Evolutionary conservation across 1,140 invertebrate species (phyloP).

Genomic region (Drosophila grimshawi): DNA sequence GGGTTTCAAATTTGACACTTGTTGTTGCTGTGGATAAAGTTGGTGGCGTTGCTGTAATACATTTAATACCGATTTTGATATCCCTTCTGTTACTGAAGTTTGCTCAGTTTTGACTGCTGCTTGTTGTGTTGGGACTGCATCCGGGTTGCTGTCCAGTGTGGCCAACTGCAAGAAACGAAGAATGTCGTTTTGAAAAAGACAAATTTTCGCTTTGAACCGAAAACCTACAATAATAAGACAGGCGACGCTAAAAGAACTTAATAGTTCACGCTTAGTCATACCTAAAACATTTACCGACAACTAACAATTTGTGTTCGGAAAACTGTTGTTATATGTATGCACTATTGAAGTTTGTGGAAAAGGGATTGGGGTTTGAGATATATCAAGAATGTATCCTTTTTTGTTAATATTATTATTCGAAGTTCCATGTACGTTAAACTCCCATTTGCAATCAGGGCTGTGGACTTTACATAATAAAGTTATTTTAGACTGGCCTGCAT

Average conservation of each 20-base stretch:
- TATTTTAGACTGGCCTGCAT: not conserved
- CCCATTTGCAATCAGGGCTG: too few relatives aligned
- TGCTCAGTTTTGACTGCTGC: not conserved
- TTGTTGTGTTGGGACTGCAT: not conserved
- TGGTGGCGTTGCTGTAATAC: not conserved
- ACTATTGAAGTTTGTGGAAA: too few relatives aligned
- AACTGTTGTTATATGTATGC: too few relatives aligned
- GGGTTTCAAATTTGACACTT: not conserved
- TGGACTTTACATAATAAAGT: too few relatives aligned
- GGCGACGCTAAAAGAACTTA: too few relatives aligned
- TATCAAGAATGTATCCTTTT: too few relatives aligned
- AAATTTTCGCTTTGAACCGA: not conserved
- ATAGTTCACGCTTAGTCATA: too few relatives aligned
- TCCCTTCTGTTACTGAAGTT: not conserved
- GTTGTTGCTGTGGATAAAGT: not conserved
- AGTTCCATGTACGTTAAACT: too few relatives aligned
- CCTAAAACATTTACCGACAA: too few relatives aligned
- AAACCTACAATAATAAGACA: not conserved
- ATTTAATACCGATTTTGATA: not conserved
- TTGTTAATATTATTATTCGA: too few relatives aligned
- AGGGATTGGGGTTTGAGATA: too few relatives aligned
- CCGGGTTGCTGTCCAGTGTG: not conserved
- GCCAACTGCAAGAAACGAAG: not conserved
- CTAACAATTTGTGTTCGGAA: too few relatives aligned
- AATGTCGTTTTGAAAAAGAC: not conserved